Conservation (phyloP, 2,888 invertebrate genomes). For the Parapristionchus giblindavisi region DNA sequence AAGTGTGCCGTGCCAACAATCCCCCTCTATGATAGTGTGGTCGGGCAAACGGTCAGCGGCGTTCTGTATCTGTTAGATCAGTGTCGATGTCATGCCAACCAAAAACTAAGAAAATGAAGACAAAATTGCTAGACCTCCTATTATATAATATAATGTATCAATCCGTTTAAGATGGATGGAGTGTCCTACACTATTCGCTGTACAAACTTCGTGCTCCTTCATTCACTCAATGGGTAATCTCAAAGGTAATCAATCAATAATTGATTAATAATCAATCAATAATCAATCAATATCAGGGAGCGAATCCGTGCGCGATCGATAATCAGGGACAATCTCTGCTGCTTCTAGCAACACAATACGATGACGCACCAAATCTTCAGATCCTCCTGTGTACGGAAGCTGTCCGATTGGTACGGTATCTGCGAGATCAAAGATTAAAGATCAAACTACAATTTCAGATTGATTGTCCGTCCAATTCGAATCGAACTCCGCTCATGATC, state of each 20-base stretch:
- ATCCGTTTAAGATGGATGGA: slow-evolving; percentile 22
- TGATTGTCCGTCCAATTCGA: not conserved
- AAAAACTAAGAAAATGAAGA: too few relatives aligned
- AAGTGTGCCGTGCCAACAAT: too few relatives aligned
- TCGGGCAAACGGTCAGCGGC: too few relatives aligned
- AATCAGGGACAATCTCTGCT: not conserved
- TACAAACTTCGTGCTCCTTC: slow-evolving; percentile 10
- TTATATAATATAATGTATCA: too few relatives aligned
- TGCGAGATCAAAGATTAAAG: not conserved
- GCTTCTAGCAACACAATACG: slow-evolving; percentile 10
- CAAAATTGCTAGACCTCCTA: too few relatives aligned
- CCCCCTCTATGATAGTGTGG: too few relatives aligned
- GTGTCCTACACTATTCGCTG: slow-evolving; percentile 8
- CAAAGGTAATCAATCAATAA: not conserved
- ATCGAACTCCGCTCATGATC: not conserved
- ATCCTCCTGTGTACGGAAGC: not conserved
- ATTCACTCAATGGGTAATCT: slow-evolving; percentile 13
- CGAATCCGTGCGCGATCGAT: not conserved
- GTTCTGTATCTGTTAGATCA: too few relatives aligned
- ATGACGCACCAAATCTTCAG: slow-evolving; percentile 8
- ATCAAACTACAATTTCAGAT: not conserved
- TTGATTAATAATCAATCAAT: not conserved
- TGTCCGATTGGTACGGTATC: not conserved
- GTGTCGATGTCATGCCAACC: too few relatives aligned
- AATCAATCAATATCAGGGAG: not conserved